Base-by-base conservation (phyloP, 2,888 invertebrate genomes). In the Pseudanteris insignis region DNA sequence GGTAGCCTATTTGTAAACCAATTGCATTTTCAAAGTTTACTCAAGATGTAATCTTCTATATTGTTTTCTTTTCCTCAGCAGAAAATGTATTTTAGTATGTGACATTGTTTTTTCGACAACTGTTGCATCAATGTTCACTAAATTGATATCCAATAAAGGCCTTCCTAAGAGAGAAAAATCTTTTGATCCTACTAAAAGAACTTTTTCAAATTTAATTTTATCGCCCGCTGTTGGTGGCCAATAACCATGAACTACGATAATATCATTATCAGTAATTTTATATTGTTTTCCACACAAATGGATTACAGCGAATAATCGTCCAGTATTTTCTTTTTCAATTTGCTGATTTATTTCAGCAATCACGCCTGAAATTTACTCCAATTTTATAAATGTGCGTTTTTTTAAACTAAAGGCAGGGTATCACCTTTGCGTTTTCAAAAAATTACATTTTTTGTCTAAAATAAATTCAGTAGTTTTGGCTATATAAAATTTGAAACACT, bases 171-270 rank as follows among this genome's bases (percentile, higher is more conserved):
- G 79, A 0, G 92, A 89, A 67, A 94, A 94, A 74, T 94, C 90
- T 64, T 84, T 84, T 2, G 87, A 85, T 0, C 92, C 95, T 1
- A 90, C 88, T 12, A 92, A 73, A 37, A 95, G 75, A 1, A 94
- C 90, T 83, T 95, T 95, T 70, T 94, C 92, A 34, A 94, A 80
- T 62, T 85, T 86, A 43, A 95, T 85, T 79, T 87, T 81, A 73
- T 94, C 94, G 0, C 93, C 92, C 47, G 86, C 84, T 41, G 86
- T 86, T 1, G 93, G 92, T 18, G 91, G 89, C 92, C 93, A 93
- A 72, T 88, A 87, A 0, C 92, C 92, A 80, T 91, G 89, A 0
- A 94, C 82, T 0, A 93, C 83, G 15, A 95, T 84, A 2, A 94
- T 82, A 80, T 95, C 95, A n/a, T 90, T 92, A 53, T 88, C 84